Evolutionary conservation across 92 coral and sea anemone genomes (phyloP), one percentile per base, ranked within the genome.

Genomic region (Zoanthus sociatus): DNA sequence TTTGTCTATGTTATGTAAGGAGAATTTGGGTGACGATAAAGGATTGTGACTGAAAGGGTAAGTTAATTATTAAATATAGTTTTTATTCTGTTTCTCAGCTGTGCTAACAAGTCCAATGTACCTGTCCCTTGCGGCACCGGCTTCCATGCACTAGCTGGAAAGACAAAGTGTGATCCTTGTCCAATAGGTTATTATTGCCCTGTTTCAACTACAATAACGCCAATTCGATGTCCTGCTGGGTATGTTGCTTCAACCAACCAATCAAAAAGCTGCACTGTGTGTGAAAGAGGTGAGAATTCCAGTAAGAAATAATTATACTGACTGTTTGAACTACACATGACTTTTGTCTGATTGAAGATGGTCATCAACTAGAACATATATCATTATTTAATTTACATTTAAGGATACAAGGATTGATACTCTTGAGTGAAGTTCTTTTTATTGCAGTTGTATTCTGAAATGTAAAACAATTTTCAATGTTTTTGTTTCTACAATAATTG

Each of bases 111-210:
- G 58, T 66, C 92, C 2, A 51, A 78, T 17, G 78, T 84, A 31
- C 98, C 98, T 32, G 94, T 89, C 30, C 64, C 86, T 37, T 94
- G 99, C 78, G 92, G 92, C 75, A 89, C 72, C 82, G 98, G 99
- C 11, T 88, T 78, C 9, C 83, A 86, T 89, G 92, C 99, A 3
- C 61, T 87, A 54, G 85, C 83, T 60, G 99, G 96, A 66, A 51
- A 79, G 30, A 88, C 84, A 21, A 76, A 91, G 21, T 97, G 99
- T 83, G 71, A 77, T 31, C 82, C 74, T 6, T 97, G 99, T 78
- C 92, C 96, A 54, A 84, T 61, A 61, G 99, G 99, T 26, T 89
- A 84, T 70, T 92, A 93, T 73, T 97, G 99, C 77, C 99, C 99
- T 12, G 64, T 92, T 42, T 79, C 88, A 33, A 78, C 78, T 54